Evolutionary conservation across 1,140 invertebrate genomes (phyloP), one percentile per base, ranked within the genome.

Genomic region (Helicoverpa zea): DNA sequence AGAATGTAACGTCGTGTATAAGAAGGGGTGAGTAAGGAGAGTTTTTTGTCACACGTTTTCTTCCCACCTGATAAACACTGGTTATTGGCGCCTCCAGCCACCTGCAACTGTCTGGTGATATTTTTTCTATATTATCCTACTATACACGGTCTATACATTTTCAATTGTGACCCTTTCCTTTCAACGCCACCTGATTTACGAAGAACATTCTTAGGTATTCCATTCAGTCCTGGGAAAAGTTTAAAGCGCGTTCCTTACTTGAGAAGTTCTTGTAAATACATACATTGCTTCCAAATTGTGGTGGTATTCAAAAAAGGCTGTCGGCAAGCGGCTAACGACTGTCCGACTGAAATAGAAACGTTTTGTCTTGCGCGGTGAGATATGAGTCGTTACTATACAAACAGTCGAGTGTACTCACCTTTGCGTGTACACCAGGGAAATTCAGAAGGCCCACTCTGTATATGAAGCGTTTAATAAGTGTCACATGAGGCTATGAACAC

Each of bases 371-470:
- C 18, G n/a, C 64, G 29, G 49, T 70, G 49, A 70, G 66, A 52
- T 70, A 70, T 70, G 66, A 51, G 47, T 70, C 47, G 66, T 51
- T 51, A 86, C 81, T 81, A 86, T 80, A 80, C 80, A 83, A 49
- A 68, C 64, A 68, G 43, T 68, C 12, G 66, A 70, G 66, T 70
- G 47, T 54, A 70, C 18, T 52, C 66, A 54, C 66, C 66, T 70
- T 23, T 29, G 5, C 66, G 10, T 9, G 5, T 14, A 9, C 7
- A 11, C 3, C 1, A 49, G n/a, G 3, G 43, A 5, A 12, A 9
- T n/a, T 18, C 64, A 68, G 64, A 68, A 68, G 64, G 43, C 3
- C 2, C 18, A 52, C 66, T 52, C 23, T 29, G 11, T 1, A 30
- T 49, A 54, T 35, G 35, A 5, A 5, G 35, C 35, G 29, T 13